Evolutionary conservation across 37 sponge, comb jelly and placozoan genomes (phyloP).

Genomic region (Diacarnus erythraeanus): DNA sequence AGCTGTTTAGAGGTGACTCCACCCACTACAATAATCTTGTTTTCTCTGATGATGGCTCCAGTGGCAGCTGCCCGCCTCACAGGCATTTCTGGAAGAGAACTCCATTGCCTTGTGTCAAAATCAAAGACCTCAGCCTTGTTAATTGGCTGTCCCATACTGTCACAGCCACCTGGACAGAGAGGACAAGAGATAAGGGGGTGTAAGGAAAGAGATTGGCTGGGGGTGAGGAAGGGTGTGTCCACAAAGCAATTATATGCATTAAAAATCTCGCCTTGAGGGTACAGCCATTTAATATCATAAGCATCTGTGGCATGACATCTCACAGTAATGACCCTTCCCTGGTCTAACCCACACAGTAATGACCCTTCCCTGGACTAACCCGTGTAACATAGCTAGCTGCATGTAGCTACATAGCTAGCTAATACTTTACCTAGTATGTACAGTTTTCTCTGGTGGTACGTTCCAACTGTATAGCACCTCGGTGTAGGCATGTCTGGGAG

Average conservation of each 20-base stretch:
- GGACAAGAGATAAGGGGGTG: too few relatives aligned
- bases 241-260: too few relatives aligned
- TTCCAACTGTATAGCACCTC: constrained; percentile 48
- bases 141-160: constrained; percentile 41
- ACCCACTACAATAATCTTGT: constrained; percentile 62
- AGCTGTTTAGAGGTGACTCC: constrained; percentile 65
- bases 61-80: constrained; percentile 37
- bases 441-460: constrained; percentile 55
- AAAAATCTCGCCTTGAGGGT: too few relatives aligned
- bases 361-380: too few relatives aligned
- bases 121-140: constrained; percentile 59
- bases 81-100: constrained; percentile 55
- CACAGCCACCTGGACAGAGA: constrained; percentile 56
- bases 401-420: neutral
- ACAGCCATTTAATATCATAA: too few relatives aligned
- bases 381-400: too few relatives aligned
- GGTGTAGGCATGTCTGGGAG: constrained; percentile 62
- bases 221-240: too few relatives aligned
- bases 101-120: constrained; percentile 60
- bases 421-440: constrained; percentile 55
- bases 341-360: too few relatives aligned
- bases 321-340: too few relatives aligned
- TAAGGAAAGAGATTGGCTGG: too few relatives aligned
- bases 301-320: too few relatives aligned
- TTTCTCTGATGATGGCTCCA: constrained; percentile 37